phyloP scores from a whole-genome alignment of 2,113 vertebrate species.

The Malurus melanocephalus region DNA sequence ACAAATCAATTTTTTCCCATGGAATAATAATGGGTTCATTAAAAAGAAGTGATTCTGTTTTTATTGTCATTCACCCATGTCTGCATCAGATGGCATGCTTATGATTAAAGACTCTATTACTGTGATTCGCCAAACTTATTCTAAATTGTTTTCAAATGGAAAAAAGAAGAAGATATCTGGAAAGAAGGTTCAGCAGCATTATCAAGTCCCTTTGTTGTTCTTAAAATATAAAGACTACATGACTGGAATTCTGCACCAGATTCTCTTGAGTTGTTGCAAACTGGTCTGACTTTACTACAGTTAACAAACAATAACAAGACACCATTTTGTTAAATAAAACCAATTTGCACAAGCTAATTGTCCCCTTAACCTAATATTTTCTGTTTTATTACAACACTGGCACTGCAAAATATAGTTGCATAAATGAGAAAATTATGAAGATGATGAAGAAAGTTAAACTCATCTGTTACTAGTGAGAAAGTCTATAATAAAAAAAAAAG shows the following conservation, averaged over 20 bases:
- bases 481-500: background rate
- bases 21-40: slow-evolving; percentile 24
- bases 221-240: background rate
- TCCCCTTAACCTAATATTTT: background rate
- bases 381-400: background rate
- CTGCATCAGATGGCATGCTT: background rate
- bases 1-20: background rate
- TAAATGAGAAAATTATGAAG: background rate
- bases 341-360: background rate
- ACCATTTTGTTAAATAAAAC: background rate
- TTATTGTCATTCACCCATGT: background rate
- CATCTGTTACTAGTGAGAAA: background rate
- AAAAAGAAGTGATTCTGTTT: background rate
- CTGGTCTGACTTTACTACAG: background rate
- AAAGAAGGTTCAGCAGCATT: slow-evolving; percentile 9
- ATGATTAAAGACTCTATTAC: slow-evolving; percentile 37
- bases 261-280: background rate
- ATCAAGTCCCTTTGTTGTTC: slow-evolving; percentile 7
- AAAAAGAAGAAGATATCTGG: slow-evolving; percentile 20
- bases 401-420: background rate
- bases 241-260: background rate
- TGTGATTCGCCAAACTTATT: background rate
- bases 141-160: slow-evolving; percentile 50
- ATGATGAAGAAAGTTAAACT: background rate
- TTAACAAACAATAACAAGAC: background rate